phyloP scores from a whole-genome alignment of 2,888 invertebrate species.

The Ephialtes manifestator region DNA sequence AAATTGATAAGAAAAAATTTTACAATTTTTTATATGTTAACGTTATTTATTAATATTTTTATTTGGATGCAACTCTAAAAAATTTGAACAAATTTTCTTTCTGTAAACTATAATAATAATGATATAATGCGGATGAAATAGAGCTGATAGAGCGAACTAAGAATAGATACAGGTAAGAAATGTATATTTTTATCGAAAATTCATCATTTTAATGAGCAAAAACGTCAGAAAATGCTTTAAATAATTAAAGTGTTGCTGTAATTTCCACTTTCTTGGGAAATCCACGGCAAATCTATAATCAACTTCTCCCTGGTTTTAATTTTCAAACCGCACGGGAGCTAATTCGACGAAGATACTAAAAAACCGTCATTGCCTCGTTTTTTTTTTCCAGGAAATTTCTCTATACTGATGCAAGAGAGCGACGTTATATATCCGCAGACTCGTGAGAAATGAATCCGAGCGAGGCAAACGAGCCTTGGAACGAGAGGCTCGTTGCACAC shows the following conservation, averaged over 20 bases:
- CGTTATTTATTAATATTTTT: no score
- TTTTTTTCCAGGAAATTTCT: constrained; percentile 25
- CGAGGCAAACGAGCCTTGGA: constrained; percentile 27
- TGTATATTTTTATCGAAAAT: neutral
- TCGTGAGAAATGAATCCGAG: constrained; percentile 44
- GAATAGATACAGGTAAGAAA: neutral
- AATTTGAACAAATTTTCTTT: no score
- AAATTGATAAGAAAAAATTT: no score
- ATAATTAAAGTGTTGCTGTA: neutral
- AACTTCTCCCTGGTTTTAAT: neutral
- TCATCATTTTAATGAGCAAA: neutral
- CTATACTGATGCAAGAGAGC: neutral
- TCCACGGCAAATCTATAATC: neutral
- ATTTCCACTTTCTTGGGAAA: constrained; percentile 5
- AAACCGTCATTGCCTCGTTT: neutral
- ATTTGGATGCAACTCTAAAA: no score
- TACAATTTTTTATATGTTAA: no score
- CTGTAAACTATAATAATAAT: no score
- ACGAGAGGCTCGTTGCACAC: constrained; percentile 23
- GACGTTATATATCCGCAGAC: constrained; percentile 1
- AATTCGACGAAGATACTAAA: constrained; percentile 3
- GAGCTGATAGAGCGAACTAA: no score
- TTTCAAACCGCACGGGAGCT: neutral
- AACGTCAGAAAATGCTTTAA: neutral
- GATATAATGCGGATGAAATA: no score